Base-by-base conservation (phyloP, 2,113 vertebrate species). In the Scolopax mira region DNA sequence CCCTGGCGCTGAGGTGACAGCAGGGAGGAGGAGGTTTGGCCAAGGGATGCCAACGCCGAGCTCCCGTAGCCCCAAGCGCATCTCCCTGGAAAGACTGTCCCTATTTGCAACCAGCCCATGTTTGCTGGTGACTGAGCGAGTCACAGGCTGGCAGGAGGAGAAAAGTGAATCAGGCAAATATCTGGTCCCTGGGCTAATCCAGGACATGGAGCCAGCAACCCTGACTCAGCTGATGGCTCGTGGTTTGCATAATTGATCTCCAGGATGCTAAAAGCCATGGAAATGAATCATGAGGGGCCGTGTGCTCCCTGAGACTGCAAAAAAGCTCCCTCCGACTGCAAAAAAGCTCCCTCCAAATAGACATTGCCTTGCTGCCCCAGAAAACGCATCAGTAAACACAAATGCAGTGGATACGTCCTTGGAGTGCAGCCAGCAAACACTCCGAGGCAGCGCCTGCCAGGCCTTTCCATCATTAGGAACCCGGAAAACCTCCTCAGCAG, bases 361-460 rank as follows among this genome's bases (percentile, higher is more conserved):
- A 37, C 3, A 0, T 12, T 61, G 87, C 58, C 81, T 73, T 33
- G 88, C 89, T 94, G 93, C 89, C 93, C 94, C 90, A 91, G 85
- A 85, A 93, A 95, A 93, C 9, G 49, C 93, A 73, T 27, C 95
- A 75, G 78, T 87, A 94, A 93, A 88, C 93, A 95, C 79, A 79
- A 71, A 85, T 17, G 35, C 85, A 77, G 67, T 55, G 89, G 91
- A 80, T 39, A 58, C 7, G 62, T 72, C 78, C 93, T 74, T 85
- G 95, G 93, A 94, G 91, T 41, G 87, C 94, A 55, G 88, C 95
- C 94, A 95, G 84, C 28, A 61, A 72, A 64, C 33, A 37, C 79
- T 79, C 33, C 1, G 24, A 85, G 81, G 83, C 83, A 79, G 91
- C 0, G 28, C 62, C 82, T 92, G 91, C 74, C 84, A 85, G 93